Evolutionary conservation across 2,113 vertebrate genomes (phyloP).

Genomic region (Carettochelys insculpta): DNA sequence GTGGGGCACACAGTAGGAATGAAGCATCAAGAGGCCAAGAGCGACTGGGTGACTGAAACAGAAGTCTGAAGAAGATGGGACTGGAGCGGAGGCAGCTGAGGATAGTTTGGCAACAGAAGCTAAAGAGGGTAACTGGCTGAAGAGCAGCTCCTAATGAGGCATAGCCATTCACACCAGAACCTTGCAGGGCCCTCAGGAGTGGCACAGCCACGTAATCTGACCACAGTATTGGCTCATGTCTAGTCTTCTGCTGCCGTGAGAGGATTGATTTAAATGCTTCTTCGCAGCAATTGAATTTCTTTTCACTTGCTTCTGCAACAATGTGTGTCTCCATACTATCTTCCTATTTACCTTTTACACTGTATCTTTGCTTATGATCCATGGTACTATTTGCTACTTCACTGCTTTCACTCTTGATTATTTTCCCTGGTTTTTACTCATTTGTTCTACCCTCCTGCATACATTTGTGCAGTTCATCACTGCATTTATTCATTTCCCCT

Average conservation of each 20-base stretch:
- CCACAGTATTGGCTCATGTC: background rate
- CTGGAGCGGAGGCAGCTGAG: background rate
- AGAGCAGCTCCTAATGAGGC: background rate
- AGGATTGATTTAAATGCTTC: background rate
- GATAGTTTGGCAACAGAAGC: background rate
- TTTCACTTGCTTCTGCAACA: background rate
- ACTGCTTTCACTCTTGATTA: background rate
- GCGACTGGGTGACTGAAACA: background rate
- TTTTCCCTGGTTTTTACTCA: background rate
- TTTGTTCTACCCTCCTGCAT: background rate
- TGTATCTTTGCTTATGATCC: background rate
- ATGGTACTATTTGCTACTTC: background rate
- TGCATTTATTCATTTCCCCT: background rate
- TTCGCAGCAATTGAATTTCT: background rate
- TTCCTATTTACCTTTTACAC: background rate
- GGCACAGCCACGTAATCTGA: background rate
- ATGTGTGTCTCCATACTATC: background rate
- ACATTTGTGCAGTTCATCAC: slow-evolving; percentile 8
- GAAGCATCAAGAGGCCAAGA: background rate
- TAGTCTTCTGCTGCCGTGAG: background rate
- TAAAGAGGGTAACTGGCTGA: background rate
- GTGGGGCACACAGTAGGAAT: background rate
- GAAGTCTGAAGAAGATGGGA: background rate
- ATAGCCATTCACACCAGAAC: background rate
- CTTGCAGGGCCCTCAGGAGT: background rate